These are phyloP conservation scores for Orbicella faveolata DNA, from an alignment of 64 coral and sea anemone species.

Conservation along the genomic window DNA sequence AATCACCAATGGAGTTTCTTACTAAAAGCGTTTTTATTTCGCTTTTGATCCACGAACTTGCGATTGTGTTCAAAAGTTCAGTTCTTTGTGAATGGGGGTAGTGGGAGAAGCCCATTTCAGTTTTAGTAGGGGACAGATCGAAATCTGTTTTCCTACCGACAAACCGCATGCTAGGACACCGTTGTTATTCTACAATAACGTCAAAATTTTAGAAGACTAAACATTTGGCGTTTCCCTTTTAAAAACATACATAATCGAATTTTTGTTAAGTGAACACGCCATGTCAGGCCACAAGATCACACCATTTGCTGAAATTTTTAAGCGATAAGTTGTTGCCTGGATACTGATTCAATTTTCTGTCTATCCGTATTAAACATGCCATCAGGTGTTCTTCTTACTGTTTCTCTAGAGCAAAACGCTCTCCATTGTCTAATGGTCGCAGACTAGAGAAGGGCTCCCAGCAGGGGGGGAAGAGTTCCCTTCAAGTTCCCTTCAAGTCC, in stretches of 20 bases:
- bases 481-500: too few relatives aligned
- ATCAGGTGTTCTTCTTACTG: too few relatives aligned
- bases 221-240: neutral
- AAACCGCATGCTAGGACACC: too few relatives aligned
- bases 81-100: neutral
- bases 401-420: too few relatives aligned
- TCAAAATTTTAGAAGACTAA: neutral
- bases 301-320: slow-evolving; percentile 9
- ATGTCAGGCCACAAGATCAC: neutral
- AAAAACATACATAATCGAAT: neutral
- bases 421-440: too few relatives aligned
- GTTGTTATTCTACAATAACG: neutral
- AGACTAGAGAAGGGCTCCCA: too few relatives aligned
- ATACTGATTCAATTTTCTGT: neutral
- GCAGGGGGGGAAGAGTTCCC: too few relatives aligned
- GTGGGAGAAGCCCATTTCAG: too few relatives aligned
- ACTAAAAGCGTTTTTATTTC: neutral
- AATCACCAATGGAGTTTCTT: neutral
- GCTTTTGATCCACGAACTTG: too few relatives aligned
- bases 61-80: neutral
- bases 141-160: too few relatives aligned
- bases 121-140: too few relatives aligned
- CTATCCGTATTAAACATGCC: too few relatives aligned
- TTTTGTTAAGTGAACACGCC: neutral
- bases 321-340: neutral